Evolutionary conservation across 1,140 invertebrate species (phyloP).

Genomic region (Hermatobates lingyangjiaoensis): DNA sequence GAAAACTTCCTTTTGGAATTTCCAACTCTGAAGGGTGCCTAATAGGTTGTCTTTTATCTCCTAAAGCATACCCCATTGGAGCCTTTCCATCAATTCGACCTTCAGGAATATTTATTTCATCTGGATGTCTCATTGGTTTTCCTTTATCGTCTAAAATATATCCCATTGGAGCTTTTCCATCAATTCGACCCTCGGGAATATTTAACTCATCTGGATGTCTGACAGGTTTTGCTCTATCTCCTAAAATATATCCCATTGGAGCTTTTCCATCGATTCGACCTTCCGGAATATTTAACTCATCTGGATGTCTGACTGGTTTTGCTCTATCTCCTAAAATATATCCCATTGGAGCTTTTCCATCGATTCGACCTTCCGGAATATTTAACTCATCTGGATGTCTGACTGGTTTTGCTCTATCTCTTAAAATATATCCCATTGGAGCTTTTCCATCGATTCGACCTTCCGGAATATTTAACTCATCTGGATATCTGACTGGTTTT

Average conservation of each 20-base stretch:
- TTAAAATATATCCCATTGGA: no score
- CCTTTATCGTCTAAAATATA: no score
- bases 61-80: not conserved
- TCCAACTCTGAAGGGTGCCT: conserved; percentile 13
- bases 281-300: conserved; percentile 13
- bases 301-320: conserved; percentile 10
- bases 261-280: conserved; percentile 24
- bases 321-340: no score
- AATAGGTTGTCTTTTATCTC: conserved; percentile 3
- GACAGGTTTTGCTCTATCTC: conserved; percentile 5
- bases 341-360: no score
- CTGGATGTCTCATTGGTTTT: no score
- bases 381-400: conserved; percentile 13
- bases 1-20: conserved; percentile 17
- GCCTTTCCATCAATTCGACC: no score
- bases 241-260: no score
- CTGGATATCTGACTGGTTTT: no score
- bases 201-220: conserved; percentile 13
- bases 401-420: conserved; percentile 5
- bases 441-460: no score
- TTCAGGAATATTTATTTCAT: no score
- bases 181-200: conserved; percentile 17
- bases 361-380: conserved; percentile 17
- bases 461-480: no score
- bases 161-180: no score